These are phyloP conservation scores for Watsonalla cultraria DNA, from an alignment of 2,888 invertebrate genomes.

Conservation along the genomic window DNA sequence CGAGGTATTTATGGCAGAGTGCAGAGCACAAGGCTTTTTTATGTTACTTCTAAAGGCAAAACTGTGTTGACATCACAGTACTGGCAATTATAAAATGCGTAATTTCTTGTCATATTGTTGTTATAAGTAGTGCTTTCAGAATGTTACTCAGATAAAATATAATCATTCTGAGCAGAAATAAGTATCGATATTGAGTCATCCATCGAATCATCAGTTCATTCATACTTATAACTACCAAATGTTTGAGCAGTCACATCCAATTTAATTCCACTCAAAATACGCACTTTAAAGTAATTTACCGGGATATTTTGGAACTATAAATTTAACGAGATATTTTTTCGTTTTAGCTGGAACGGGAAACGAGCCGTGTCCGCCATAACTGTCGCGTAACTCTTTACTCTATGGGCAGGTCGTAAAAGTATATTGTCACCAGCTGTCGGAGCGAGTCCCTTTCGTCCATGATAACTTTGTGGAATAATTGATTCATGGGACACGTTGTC, in stretches of 20 bases:
- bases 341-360: conserved; percentile 60
- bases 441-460: conserved; percentile 42
- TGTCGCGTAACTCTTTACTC: conserved; percentile 76
- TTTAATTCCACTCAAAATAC: background rate
- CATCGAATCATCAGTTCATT: no score
- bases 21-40: background rate
- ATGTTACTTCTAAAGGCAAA: background rate
- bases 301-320: conserved; percentile 32
- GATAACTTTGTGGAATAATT: conserved; percentile 58
- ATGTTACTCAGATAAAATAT: no score
- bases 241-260: background rate
- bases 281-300: conserved; percentile 32
- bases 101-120: no score
- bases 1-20: conserved; percentile 12
- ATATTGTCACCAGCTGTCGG: conserved; percentile 75
- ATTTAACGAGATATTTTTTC: conserved; percentile 30
- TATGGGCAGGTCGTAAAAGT: conserved; percentile 70
- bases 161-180: no score
- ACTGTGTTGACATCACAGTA: background rate
- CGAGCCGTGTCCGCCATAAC: conserved; percentile 69
- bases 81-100: conserved; percentile 1
- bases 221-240: background rate
- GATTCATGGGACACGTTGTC: conserved; percentile 53
- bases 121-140: no score
- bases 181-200: no score